A percentile compares a stretch with the other conserved stretches of the same genome.
These are phyloP conservation scores for Formica selysi DNA, from an alignment of 1,140 invertebrate genomes.

Conservation along the genomic window DNA sequence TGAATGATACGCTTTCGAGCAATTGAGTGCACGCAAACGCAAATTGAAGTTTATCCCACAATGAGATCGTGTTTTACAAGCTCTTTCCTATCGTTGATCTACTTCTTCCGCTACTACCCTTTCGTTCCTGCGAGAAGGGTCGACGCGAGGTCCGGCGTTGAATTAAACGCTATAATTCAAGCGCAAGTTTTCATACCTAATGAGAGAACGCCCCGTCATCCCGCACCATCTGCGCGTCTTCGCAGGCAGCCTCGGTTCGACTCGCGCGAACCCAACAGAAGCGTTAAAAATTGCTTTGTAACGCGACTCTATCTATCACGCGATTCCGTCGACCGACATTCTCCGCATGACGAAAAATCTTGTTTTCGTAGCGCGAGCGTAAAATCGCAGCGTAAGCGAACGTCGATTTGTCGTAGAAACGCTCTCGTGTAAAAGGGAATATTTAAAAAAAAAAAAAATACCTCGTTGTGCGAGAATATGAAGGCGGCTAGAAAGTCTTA, in stretches of 20 bases:
- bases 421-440: too few species aligned
- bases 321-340: conserved; percentile 46
- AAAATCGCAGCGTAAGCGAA: conserved; percentile 56
- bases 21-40: not conserved
- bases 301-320: conserved; percentile 68
- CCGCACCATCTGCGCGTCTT: conserved; percentile 73
- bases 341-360: conserved; percentile 47
- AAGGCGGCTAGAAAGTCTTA: not conserved
- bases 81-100: not conserved
- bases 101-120: conserved; percentile 45
- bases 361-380: conserved; percentile 18
- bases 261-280: not conserved
- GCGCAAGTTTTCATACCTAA: conserved; percentile 70
- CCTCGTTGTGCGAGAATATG: not conserved
- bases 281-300: conserved; percentile 71
- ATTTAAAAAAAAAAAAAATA: not conserved
- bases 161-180: conserved; percentile 74
- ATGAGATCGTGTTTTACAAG: conserved; percentile 19
- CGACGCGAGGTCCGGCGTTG: conserved; percentile 61
- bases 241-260: conserved; percentile 64
- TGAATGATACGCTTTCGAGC: not conserved
- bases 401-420: conserved; percentile 47
- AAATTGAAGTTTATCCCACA: not conserved
- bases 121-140: conserved; percentile 39
- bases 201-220: conserved; percentile 74